Percentiles rank a stretch among this genome's conserved stretches.
These are phyloP conservation scores for Catocala nupta DNA, from an alignment of 2,888 invertebrate species.

Conservation along the genomic window DNA sequence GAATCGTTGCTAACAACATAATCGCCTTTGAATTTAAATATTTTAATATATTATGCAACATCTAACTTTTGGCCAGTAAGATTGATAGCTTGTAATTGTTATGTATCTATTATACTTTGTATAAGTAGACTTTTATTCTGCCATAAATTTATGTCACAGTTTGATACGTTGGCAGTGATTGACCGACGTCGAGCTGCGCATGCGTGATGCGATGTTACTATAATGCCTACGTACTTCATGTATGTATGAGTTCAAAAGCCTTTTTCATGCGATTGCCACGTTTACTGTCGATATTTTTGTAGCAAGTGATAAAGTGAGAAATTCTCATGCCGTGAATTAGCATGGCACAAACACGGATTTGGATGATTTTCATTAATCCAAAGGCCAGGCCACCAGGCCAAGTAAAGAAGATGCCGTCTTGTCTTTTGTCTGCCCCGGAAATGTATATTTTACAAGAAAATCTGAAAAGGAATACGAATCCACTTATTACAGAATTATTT, in stretches of 20 bases:
- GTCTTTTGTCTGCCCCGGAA: no score
- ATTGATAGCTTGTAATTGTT: slow-evolving; percentile 26
- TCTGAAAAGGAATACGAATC: no score
- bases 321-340: no score
- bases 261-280: slow-evolving; percentile 23
- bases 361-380: no score
- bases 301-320: no score
- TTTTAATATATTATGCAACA: slow-evolving; percentile 29
- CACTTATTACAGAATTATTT: no score
- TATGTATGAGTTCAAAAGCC: slow-evolving; percentile 35
- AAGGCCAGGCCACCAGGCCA: no score
- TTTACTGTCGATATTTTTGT: no score
- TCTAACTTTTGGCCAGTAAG: slow-evolving; percentile 23
- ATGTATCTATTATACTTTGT: background rate
- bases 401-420: no score
- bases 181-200: slow-evolving; percentile 54
- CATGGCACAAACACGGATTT: no score
- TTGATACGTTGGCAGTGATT: slow-evolving; percentile 51
- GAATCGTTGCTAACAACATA: background rate
- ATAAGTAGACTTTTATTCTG: background rate
- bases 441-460: no score
- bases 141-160: slow-evolving; percentile 43
- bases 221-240: slow-evolving; percentile 27
- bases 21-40: background rate
- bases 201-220: slow-evolving; percentile 65